A percentile compares a stretch with the other conserved stretches of the same genome.
Evolutionary conservation across 1,140 invertebrate genomes (phyloP).

Genomic region (Leptinotarsa texana): DNA sequence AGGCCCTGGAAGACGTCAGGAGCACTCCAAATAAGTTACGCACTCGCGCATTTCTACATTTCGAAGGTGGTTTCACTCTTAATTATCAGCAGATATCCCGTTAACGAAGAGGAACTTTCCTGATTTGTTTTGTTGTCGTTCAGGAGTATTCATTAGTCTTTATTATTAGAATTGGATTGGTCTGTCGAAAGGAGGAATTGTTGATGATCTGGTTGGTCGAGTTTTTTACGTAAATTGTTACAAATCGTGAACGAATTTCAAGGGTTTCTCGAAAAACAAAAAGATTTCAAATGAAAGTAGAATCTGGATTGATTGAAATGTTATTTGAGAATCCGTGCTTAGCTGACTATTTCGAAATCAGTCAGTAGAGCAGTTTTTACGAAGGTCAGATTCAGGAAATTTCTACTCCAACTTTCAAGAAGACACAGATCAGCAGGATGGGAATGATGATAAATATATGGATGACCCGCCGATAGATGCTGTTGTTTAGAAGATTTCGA

Average conservation of each 20-base stretch:
- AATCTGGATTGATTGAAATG: too few relatives aligned
- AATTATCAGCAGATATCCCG: constrained; percentile 26
- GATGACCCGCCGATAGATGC: too few relatives aligned
- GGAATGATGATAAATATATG: too few relatives aligned
- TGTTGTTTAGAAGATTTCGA: too few relatives aligned
- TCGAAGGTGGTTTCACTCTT: constrained; percentile 7
- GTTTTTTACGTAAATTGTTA: background rate
- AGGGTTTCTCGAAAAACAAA: too few relatives aligned
- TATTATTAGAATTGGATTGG: constrained; percentile 9
- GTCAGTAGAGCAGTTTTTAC: too few relatives aligned
- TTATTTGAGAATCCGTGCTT: too few relatives aligned
- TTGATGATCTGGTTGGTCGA: background rate
- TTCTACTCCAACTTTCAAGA: too few relatives aligned
- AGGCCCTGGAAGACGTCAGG: constrained; percentile 25
- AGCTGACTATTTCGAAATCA: too few relatives aligned
- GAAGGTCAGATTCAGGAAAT: too few relatives aligned
- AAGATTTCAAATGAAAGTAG: too few relatives aligned
- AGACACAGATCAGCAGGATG: too few relatives aligned
- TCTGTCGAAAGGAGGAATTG: background rate
- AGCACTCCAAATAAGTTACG: constrained; percentile 24
- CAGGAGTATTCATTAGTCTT: constrained; percentile 23
- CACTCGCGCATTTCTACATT: constrained; percentile 11
- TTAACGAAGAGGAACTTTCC: constrained; percentile 21
- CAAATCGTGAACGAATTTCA: background rate
- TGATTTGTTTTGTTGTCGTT: constrained; percentile 7